Conservation (phyloP, 2,113 vertebrate genomes). For the Onychostruthus taczanowskii region DNA sequence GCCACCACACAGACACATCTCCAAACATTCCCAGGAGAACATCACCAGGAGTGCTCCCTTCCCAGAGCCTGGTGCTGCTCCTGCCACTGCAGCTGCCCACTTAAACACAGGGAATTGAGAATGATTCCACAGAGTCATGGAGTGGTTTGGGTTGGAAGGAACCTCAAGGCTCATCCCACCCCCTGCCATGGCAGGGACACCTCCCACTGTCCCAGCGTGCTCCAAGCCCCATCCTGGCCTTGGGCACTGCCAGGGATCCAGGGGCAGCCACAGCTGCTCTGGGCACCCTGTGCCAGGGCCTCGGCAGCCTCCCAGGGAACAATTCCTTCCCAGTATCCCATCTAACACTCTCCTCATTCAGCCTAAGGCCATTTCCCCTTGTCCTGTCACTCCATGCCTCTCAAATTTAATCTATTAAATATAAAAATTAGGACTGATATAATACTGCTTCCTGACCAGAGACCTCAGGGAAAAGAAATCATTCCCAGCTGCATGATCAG, state of each 20-base stretch:
- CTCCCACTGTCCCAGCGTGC: rapidly evolving
- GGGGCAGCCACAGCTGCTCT: background rate
- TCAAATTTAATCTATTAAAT: background rate
- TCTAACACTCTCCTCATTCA: rapidly evolving
- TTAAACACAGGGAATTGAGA: background rate
- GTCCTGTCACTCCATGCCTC: background rate
- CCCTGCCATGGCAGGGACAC: background rate
- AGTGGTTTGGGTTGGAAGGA: background rate
- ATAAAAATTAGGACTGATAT: background rate
- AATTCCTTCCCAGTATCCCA: background rate
- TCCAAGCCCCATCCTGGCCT: background rate
- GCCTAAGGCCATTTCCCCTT: background rate
- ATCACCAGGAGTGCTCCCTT: background rate
- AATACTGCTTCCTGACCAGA: background rate
- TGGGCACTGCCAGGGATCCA: background rate
- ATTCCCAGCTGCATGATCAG: background rate
- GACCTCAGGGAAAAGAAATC: background rate
- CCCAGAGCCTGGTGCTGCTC: background rate
- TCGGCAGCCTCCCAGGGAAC: rapidly evolving
- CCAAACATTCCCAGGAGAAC: background rate
- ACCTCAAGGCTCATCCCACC: rapidly evolving
- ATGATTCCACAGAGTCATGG: background rate
- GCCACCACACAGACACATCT: background rate
- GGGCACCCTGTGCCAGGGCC: background rate
- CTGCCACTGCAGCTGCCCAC: background rate